These are phyloP conservation scores for Spodoptera exigua DNA, from an alignment of 2,888 invertebrate species.

Conservation along the genomic window DNA sequence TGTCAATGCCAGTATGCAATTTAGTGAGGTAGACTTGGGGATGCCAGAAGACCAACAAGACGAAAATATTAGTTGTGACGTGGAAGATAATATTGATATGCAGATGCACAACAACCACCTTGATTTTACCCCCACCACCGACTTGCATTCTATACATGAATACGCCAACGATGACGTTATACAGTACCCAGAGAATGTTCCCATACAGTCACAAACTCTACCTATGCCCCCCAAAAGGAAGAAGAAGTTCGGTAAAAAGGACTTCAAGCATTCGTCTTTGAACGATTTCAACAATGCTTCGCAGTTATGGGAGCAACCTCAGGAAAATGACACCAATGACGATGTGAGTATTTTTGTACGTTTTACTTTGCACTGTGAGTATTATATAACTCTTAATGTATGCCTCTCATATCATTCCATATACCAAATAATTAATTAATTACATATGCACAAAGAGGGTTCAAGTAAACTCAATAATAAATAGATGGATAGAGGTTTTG, in stretches of 20 bases:
- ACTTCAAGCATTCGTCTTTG: slow-evolving; percentile 77
- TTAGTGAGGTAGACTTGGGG: slow-evolving; percentile 82
- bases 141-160: slow-evolving; percentile 82
- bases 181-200: slow-evolving; percentile 87
- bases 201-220: slow-evolving; percentile 81
- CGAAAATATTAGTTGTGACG: slow-evolving; percentile 62
- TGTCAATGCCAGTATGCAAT: slow-evolving; percentile 80
- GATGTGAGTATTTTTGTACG: slow-evolving; percentile 76
- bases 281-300: slow-evolving; percentile 75
- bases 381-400: no score
- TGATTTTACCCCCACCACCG: slow-evolving; percentile 74
- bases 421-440: no score
- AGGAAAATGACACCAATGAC: slow-evolving; percentile 71
- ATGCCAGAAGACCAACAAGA: slow-evolving; percentile 86
- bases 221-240: slow-evolving; percentile 85
- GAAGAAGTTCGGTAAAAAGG: slow-evolving; percentile 74
- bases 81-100: slow-evolving; percentile 62
- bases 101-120: slow-evolving; percentile 74
- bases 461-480: no score
- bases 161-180: slow-evolving; percentile 87
- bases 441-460: no score
- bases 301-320: slow-evolving; percentile 73
- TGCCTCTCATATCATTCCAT: no score
- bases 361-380: no score
- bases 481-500: no score